Base-by-base conservation (phyloP, 1,140 invertebrate genomes). In the Eumeta japonica region DNA sequence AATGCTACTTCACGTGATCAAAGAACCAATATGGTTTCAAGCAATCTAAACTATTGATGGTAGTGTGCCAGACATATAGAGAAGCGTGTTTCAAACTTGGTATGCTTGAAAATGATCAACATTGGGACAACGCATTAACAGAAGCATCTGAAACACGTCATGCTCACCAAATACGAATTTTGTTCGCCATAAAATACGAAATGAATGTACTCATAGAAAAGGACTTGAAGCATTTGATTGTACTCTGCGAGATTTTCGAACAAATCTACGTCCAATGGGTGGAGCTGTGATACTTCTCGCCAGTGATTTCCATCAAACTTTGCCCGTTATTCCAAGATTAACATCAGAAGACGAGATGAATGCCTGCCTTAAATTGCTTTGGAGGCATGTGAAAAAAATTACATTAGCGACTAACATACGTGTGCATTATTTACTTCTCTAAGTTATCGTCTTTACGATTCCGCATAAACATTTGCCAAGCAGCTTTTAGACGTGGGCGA, bases 241-340 rank as follows among this genome's bases (percentile, higher is more conserved):
- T n/a, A n/a, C n/a, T n/a, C n/a, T n/a, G n/a, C n/a, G n/a, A n/a
- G n/a, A n/a, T n/a, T n/a, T n/a, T n/a, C n/a, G n/a, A n/a, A n/a
- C n/a, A n/a, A n/a, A n/a, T n/a, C n/a, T n/a, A n/a, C n/a, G n/a
- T n/a, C n/a, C n/a, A n/a, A n/a, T n/a, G n/a, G n/a, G n/a, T n/a
- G n/a, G n/a, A n/a, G n/a, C n/a, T n/a, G n/a, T n/a, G n/a, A n/a
- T n/a, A n/a, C n/a, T n/a, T n/a, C n/a, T 74, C n/a, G 43, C 62
- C 41, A 71, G 75, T n/a, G 68, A 79, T 60, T 81, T 79, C 51
- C 43, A 67, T 13, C 72, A 80, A 53, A 78, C 58, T n/a, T 48
- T 79, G n/a, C n/a, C n/a, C n/a, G n/a, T n/a, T n/a, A n/a, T n/a
- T n/a, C n/a, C n/a, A n/a, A n/a, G n/a, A n/a, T 24, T 73, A 49